Evolutionary conservation across 2,113 vertebrate species (phyloP), one percentile per base, ranked within the genome.

Genomic region (Manacus vitellinus): DNA sequence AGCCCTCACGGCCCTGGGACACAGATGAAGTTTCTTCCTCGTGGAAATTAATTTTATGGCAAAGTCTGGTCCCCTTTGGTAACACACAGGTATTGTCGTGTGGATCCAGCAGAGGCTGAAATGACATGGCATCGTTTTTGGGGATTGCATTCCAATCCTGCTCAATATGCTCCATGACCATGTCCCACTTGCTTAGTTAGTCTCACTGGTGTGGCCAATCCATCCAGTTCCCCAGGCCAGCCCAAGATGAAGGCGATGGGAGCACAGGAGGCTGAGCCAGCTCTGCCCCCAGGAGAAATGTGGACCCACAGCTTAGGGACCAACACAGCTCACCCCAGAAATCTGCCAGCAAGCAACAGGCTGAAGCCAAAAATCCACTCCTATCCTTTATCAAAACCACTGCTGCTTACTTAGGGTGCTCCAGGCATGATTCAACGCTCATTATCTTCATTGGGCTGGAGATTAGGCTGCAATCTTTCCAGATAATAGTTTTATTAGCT

Each of bases 401-500:
- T 71, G 44, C 44, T 0, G 0, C 80, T 92, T 65, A 61, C 11
- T 90, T 67, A 37, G 79, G 83, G 88, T 90, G 80, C 83, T 95
- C 72, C 79, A 41, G 82, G 94, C 55, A 80, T 93, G 90, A 96
- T 88, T 92, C 85, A 92, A 65, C 81, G 61, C 41, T 92, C 91
- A 86, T 89, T 89, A 93, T 91, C 94, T 85, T 56, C 88, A 56
- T 52, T 92, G 67, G 66, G 44, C 79, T 88, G 88, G 51, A 94
- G 82, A 96, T 92, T 83, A 96, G 75, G 51, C 79, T 81, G 82
- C 76, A 95, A 3, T 87, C 94, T 94, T 95, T 47, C 41, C 81
- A 94, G 85, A 84, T 92, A 96, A 95, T 74, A 56, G 83, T 83
- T 91, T 84, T 97, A 90, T 93, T 94, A 97, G 35, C 49, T 55